Evolutionary conservation across 1,140 invertebrate species (phyloP).

Genomic region (Rhagoletis zephyria): DNA sequence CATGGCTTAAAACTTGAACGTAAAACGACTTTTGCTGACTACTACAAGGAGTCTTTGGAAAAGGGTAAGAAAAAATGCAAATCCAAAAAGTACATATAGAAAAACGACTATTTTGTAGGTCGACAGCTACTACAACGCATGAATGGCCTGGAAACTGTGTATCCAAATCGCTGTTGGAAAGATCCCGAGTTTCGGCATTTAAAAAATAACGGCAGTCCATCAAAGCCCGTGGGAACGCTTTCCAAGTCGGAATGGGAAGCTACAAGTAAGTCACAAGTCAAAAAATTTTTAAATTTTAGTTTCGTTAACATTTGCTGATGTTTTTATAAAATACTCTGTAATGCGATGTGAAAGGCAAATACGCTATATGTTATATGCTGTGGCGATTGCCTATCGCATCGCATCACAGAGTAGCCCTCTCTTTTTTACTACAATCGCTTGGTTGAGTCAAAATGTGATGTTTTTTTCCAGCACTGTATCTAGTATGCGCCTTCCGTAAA

Average conservation of each 20-base stretch:
- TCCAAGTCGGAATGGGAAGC: conserved; percentile 95
- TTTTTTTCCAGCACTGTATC: conserved; percentile 83
- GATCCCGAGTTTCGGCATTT: conserved; percentile 84
- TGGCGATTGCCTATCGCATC: too few relatives aligned
- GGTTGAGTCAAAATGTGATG: conserved; percentile 52
- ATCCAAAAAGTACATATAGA: not conserved
- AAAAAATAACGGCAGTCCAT: conserved; percentile 59
- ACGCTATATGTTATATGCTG: too few relatives aligned
- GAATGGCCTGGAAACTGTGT: conserved; percentile 83
- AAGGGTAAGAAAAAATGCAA: conserved; percentile 73
- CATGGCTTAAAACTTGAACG: conserved; percentile 86
- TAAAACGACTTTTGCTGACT: conserved; percentile 85
- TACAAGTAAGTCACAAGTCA: conserved; percentile 78
- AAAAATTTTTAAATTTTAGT: not conserved
- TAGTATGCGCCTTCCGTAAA: conserved; percentile 90
- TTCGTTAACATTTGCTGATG: not conserved
- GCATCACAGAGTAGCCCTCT: too few relatives aligned
- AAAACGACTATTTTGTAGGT: conserved; percentile 57
- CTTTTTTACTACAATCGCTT: too few relatives aligned
- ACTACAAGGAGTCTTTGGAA: conserved; percentile 80
- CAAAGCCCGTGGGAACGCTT: conserved; percentile 83
- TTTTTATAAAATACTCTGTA: too few relatives aligned
- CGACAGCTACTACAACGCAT: conserved; percentile 81
- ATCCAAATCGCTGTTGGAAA: conserved; percentile 75
- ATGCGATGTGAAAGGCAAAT: too few relatives aligned